Conservation (phyloP, 1,140 invertebrate genomes). For the Caerostris extrusa region DNA sequence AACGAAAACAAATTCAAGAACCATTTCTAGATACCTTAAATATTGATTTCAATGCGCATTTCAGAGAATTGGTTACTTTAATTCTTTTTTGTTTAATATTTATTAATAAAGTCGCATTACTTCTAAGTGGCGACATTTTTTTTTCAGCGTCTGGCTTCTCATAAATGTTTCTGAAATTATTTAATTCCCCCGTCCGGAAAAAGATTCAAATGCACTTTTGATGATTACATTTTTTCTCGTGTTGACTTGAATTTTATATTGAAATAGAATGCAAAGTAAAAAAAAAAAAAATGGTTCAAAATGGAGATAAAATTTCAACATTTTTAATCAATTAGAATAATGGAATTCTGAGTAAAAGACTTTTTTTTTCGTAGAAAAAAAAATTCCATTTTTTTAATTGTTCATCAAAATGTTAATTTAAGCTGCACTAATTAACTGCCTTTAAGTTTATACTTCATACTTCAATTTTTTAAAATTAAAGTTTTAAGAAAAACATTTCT, state of each 20-base stretch:
- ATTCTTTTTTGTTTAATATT: too few relatives aligned
- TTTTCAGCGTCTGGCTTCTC: background rate
- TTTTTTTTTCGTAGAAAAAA: background rate
- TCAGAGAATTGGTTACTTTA: too few relatives aligned
- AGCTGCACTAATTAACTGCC: background rate
- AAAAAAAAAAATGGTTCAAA: background rate
- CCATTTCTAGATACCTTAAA: too few relatives aligned
- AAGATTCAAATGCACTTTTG: background rate
- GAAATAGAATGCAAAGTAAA: background rate
- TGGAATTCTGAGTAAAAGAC: background rate
- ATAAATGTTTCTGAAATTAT: background rate
- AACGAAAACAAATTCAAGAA: too few relatives aligned
- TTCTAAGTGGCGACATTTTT: too few relatives aligned
- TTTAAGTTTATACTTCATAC: background rate
- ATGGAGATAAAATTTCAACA: background rate
- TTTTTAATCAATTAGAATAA: constrained; percentile 8
- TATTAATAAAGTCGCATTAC: too few relatives aligned
- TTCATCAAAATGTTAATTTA: background rate
- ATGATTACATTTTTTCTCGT: background rate
- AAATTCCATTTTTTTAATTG: background rate
- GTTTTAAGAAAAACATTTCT: too few relatives aligned
- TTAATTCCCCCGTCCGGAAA: background rate
- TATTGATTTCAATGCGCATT: too few relatives aligned
- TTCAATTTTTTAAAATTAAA: too few relatives aligned
- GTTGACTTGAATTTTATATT: background rate